phyloP scores from a whole-genome alignment of 2,888 invertebrate genomes.

The Chaetogeoica ovagalla region DNA sequence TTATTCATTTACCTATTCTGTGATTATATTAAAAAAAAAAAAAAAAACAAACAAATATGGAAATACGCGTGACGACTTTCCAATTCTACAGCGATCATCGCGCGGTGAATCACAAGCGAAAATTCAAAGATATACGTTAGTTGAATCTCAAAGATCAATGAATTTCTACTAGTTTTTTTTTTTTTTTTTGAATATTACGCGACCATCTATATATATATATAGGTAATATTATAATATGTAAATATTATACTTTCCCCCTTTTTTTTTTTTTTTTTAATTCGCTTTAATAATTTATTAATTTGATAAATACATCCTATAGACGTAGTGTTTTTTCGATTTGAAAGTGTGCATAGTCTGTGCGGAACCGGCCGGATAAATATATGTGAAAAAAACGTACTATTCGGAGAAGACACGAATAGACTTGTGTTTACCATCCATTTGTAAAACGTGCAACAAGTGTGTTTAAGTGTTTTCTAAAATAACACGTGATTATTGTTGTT shows the following conservation, averaged over 20 bases:
- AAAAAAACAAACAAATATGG: not conserved
- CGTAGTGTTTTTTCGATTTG: too few species aligned
- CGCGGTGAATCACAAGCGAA: not conserved
- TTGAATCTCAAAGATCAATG: too few species aligned
- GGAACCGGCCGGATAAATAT: too few species aligned
- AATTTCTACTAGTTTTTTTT: not conserved
- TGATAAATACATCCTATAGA: too few species aligned
- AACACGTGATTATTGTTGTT: not conserved
- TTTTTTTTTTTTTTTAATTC: too few species aligned
- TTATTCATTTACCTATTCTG: too few species aligned
- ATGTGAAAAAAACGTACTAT: not conserved
- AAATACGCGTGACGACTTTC: not conserved
- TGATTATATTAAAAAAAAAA: not conserved
- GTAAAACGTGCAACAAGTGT: not conserved
- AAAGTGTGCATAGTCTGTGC: too few species aligned
- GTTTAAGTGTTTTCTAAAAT: constrained; percentile 19
- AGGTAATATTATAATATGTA: too few species aligned
- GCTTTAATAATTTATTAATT: too few species aligned
- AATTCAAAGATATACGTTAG: constrained; percentile 19
- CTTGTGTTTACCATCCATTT: not conserved
- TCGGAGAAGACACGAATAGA: not conserved
- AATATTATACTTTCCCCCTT: too few species aligned
- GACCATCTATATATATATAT: not conserved
- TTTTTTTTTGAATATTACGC: not conserved
- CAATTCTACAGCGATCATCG: not conserved